Percentiles rank a stretch among this genome's conserved stretches.
These are phyloP conservation scores for Plagodis dolabraria DNA, from an alignment of 2,888 invertebrate genomes.

Conservation along the genomic window DNA sequence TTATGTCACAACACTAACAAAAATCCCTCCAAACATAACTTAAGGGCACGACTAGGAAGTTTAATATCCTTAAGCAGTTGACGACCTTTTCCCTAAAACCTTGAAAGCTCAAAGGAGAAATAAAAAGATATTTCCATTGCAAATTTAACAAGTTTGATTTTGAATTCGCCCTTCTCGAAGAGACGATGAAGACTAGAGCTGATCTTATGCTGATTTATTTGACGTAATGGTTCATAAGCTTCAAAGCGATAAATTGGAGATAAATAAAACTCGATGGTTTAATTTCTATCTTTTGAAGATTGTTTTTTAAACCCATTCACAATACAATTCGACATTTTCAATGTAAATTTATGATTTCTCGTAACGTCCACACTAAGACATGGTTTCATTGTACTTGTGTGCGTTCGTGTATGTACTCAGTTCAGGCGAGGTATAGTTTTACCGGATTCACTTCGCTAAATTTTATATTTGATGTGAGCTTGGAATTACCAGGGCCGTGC, in stretches of 20 bases:
- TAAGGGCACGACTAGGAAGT: conserved; percentile 49
- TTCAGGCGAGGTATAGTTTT: too few species aligned
- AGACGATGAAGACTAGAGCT: conserved; percentile 32
- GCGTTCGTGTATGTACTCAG: too few species aligned
- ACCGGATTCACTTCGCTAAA: too few species aligned
- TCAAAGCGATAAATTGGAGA: not conserved
- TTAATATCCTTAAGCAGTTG: conserved; percentile 67
- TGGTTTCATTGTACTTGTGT: too few species aligned
- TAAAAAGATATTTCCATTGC: conserved; percentile 70
- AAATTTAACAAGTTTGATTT: conserved; percentile 68
- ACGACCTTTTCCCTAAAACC: conserved; percentile 58
- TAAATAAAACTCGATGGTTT: too few species aligned
- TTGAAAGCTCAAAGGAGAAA: conserved; percentile 68
- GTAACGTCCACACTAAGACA: too few species aligned
- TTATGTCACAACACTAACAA: conserved; percentile 29
- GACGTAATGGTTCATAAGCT: not conserved
- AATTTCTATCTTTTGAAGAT: too few species aligned
- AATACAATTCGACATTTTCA: too few species aligned
- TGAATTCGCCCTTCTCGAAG: conserved; percentile 59
- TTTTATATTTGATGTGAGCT: too few species aligned
- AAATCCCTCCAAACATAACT: conserved; percentile 23
- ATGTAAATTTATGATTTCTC: too few species aligned
- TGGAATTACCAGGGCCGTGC: too few species aligned
- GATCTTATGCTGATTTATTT: not conserved
- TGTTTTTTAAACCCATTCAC: too few species aligned